Evolutionary conservation across 2,888 invertebrate species (phyloP).

Genomic region (Diarsia brunnea): DNA sequence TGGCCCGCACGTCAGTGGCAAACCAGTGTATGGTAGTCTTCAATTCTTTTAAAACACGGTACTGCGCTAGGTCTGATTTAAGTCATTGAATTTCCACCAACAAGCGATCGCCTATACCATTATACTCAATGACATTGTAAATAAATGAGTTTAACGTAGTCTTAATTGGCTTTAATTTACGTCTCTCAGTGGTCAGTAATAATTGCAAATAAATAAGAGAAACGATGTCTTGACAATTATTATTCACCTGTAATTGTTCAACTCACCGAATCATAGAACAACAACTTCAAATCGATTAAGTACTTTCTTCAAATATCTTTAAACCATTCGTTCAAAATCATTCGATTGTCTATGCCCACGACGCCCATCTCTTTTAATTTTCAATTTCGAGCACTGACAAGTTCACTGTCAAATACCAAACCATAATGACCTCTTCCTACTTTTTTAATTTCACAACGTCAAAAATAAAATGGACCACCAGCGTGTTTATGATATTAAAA

Average conservation of each 20-base stretch:
- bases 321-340: conserved; percentile 41
- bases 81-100: too few relatives aligned
- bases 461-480: conserved; percentile 77
- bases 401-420: conserved; percentile 52
- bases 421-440: conserved; percentile 73
- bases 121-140: not conserved
- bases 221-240: conserved; percentile 15
- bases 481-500: conserved; percentile 72
- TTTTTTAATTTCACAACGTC: conserved; percentile 53
- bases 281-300: conserved; percentile 25
- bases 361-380: conserved; percentile 49
- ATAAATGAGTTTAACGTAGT: not conserved
- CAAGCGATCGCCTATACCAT: too few relatives aligned
- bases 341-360: conserved; percentile 31
- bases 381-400: conserved; percentile 42
- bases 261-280: conserved; percentile 17
- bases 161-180: not conserved
- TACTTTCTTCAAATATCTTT: conserved; percentile 44
- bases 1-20: too few relatives aligned
- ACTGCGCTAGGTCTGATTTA: too few relatives aligned
- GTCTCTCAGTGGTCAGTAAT: not conserved
- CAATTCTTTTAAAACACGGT: too few relatives aligned
- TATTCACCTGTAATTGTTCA: conserved; percentile 25
- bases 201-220: conserved; percentile 15
- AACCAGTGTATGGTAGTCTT: too few relatives aligned